Evolutionary conservation across 2,888 invertebrate species (phyloP).

Genomic region (Alsophila aescularia): DNA sequence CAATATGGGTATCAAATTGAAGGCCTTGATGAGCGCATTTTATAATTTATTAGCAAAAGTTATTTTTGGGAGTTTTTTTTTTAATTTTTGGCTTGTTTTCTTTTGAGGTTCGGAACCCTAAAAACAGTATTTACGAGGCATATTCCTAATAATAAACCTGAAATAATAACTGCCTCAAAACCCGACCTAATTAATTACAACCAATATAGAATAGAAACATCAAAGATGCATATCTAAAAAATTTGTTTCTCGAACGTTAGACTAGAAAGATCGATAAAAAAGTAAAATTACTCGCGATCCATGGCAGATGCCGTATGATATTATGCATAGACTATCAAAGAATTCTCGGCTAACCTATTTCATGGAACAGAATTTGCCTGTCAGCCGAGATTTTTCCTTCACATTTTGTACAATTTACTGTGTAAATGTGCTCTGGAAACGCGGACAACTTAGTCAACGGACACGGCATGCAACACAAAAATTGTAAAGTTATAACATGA

Average conservation of each 20-base stretch:
- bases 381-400: slow-evolving; percentile 57
- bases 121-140: too few relatives aligned
- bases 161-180: too few relatives aligned
- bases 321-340: slow-evolving; percentile 51
- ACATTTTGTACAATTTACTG: slow-evolving; percentile 59
- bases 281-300: slow-evolving; percentile 13
- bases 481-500: too few relatives aligned
- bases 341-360: slow-evolving; percentile 43
- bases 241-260: neutral
- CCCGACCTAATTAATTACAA: too few relatives aligned
- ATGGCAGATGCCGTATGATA: slow-evolving; percentile 27
- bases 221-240: neutral
- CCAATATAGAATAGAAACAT: too few relatives aligned
- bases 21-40: too few relatives aligned
- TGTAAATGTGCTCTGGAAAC: slow-evolving; percentile 35
- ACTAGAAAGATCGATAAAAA: slow-evolving; percentile 8
- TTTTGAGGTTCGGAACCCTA: too few relatives aligned
- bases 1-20: too few relatives aligned
- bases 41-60: too few relatives aligned
- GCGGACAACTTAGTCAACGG: slow-evolving; percentile 28
- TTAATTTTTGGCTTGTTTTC: too few relatives aligned
- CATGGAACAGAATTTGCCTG: slow-evolving; percentile 63
- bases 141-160: too few relatives aligned
- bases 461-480: neutral
- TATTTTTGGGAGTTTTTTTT: too few relatives aligned